Evolutionary conservation across 2,797 vertebrate species (phyloP), one percentile per base, ranked within the genome.

Genomic region (Tiaroga cobitis): DNA sequence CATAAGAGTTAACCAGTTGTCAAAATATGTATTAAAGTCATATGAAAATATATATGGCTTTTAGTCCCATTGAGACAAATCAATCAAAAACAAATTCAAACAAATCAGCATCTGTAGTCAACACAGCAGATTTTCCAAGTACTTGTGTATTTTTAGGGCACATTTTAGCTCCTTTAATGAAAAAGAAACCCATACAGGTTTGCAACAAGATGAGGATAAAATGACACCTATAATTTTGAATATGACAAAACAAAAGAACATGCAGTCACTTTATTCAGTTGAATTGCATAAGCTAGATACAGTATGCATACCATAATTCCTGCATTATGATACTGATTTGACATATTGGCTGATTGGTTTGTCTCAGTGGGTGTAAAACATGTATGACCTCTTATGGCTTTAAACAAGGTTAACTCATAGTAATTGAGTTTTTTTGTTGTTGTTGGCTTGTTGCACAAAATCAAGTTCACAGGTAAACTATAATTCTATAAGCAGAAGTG

Each of bases 1-100:
- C 51, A 59, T 61, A 59, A 15, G 76, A 78, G 56, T 41, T 61
- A n/a, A 41, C 24, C 56, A 79, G 10, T 43, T 59, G 51, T 54
- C 21, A 59, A 59, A 77, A 59, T 39, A 10, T 77, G 75, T 37
- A 43, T 63, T 63, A 43, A 9, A 43, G 16, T 43, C 43, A 80
- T 43, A 49, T 65, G 41, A 80, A 80, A 65, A 68, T 41, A n/a
- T 41, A n/a, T 56, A 67, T 67, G 61, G 41, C 26, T 80, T 79
- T 32, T 68, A 49, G 41, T 15, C 43, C 61, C 29, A 37, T 5
- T 9, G 78, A 80, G 61, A 80, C 63, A 18, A 65, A 80, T 15
- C 63, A 68, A 68, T 13, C 41, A 32, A 29, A 56, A 8, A 19
- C 24, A 63, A 79, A 79, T 7, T 24, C 26, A 65, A 19, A 32